A percentile compares a stretch with the other conserved stretches of the same genome.
phyloP scores from a whole-genome alignment of 2,113 vertebrate genomes.

The Myodes glareolus region DNA sequence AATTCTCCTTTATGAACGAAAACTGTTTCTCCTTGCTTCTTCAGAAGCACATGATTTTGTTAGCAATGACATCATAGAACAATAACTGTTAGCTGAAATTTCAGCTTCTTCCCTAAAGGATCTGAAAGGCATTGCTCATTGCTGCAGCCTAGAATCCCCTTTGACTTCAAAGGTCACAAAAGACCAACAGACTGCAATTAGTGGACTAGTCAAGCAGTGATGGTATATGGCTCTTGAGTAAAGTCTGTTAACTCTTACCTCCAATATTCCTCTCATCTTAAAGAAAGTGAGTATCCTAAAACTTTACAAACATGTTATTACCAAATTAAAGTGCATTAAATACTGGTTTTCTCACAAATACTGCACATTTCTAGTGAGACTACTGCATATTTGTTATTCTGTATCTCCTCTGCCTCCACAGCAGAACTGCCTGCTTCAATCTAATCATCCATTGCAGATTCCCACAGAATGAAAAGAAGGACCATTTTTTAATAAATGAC shows the following conservation, averaged over 20 bases:
- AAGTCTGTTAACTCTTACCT: not conserved
- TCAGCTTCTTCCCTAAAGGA: not conserved
- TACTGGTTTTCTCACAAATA: not conserved
- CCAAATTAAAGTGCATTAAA: not conserved
- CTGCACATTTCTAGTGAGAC: not conserved
- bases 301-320: not conserved
- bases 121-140: not conserved
- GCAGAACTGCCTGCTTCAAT: not conserved
- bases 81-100: not conserved
- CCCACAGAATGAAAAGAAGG: not conserved
- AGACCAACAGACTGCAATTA: not conserved
- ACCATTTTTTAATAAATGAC: not conserved
- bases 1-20: constrained; percentile 11
- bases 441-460: not conserved
- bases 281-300: constrained; percentile 24
- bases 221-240: not conserved
- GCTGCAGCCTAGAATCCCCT: not conserved
- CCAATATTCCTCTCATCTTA: not conserved
- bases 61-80: not conserved
- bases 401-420: not conserved
- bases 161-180: not conserved
- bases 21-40: not conserved
- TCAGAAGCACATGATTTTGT: not conserved
- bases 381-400: not conserved
- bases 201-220: not conserved